phyloP scores from a whole-genome alignment of 2,888 invertebrate genomes.

The Mechanitis mazaeus region DNA sequence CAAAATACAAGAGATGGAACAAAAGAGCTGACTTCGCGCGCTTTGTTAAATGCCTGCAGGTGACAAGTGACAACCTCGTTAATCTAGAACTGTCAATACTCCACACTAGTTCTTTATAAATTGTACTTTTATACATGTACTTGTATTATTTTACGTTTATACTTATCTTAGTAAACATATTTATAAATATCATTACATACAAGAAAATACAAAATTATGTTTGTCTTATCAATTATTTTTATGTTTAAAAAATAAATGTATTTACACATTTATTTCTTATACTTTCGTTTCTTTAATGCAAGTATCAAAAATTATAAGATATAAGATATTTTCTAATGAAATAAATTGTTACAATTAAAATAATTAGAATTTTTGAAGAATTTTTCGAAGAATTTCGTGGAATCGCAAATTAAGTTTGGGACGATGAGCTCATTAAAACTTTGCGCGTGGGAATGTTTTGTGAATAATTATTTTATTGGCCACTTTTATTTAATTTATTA shows the following conservation, averaged over 20 bases:
- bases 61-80: constrained; percentile 28
- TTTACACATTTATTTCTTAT: too few species aligned
- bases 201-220: not conserved
- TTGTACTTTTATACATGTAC: constrained; percentile 10
- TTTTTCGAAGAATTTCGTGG: constrained; percentile 4
- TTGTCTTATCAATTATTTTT: too few species aligned
- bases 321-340: not conserved
- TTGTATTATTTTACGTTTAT: constrained; percentile 2
- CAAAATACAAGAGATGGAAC: constrained; percentile 11
- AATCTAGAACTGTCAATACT: constrained; percentile 28
- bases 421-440: constrained; percentile 21
- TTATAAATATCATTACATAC: not conserved
- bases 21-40: constrained; percentile 20
- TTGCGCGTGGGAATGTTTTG: constrained; percentile 38
- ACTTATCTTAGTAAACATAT: not conserved
- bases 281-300: too few species aligned
- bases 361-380: constrained; percentile 10
- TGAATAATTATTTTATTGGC: constrained; percentile 44
- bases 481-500: constrained; percentile 35
- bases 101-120: constrained; percentile 26
- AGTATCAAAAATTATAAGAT: too few species aligned
- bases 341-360: constrained; percentile 1
- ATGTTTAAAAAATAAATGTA: too few species aligned
- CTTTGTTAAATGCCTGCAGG: constrained; percentile 22
- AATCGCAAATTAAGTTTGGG: constrained; percentile 21